Evolutionary conservation across 2,797 vertebrate species (phyloP).

Genomic region (Ammospiza maritima): DNA sequence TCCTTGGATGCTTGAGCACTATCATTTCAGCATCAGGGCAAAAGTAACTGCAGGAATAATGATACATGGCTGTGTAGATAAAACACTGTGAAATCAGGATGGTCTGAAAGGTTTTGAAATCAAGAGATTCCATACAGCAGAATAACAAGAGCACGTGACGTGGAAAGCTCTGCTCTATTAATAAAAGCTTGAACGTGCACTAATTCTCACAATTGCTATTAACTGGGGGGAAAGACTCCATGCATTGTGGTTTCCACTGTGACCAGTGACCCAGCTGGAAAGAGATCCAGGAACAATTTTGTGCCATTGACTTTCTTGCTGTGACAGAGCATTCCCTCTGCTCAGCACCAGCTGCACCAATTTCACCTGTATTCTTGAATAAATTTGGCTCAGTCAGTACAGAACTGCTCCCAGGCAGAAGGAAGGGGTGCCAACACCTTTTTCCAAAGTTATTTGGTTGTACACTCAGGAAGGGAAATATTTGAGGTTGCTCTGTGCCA

Average conservation of each 20-base stretch:
- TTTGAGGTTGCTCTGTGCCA: not conserved
- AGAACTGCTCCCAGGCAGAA: not conserved
- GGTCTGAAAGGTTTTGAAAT: not conserved
- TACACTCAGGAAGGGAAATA: accelerated
- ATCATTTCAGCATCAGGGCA: not conserved
- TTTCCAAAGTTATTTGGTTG: accelerated
- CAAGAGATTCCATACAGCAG: not conserved
- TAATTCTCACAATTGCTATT: not conserved
- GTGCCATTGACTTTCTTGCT: not conserved
- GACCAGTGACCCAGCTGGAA: not conserved
- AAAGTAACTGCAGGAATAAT: not conserved
- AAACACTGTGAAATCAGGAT: not conserved
- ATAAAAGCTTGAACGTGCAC: not conserved
- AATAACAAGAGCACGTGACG: not conserved
- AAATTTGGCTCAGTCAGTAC: not conserved
- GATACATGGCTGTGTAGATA: not conserved
- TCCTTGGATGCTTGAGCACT: not conserved
- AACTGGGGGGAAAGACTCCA: not conserved
- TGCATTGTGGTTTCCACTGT: not conserved
- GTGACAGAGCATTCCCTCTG: not conserved
- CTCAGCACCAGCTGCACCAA: not conserved
- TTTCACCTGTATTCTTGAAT: not conserved
- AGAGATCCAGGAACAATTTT: not conserved
- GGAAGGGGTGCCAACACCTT: not conserved
- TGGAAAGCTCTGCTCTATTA: not conserved